These are phyloP conservation scores for Rhaphigaster nebulosa DNA, from an alignment of 2,888 invertebrate species.

Conservation along the genomic window DNA sequence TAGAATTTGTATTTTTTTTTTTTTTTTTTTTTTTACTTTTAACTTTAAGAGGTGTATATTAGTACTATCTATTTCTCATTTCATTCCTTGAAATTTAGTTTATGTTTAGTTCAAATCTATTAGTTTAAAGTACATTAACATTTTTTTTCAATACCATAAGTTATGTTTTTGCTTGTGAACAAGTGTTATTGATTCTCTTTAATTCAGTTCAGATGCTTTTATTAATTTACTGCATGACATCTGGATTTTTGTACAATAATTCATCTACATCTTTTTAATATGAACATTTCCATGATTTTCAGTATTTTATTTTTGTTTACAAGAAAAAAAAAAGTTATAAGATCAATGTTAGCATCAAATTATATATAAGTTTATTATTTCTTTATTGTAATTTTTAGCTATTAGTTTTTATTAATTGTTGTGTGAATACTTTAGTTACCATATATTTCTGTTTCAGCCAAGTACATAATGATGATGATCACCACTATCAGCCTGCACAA, in stretches of 20 bases:
- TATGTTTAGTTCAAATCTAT: background rate
- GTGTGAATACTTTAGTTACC: background rate
- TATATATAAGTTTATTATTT: background rate
- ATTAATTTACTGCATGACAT: background rate
- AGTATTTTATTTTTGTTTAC: background rate
- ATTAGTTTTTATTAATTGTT: background rate
- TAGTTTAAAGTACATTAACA: background rate
- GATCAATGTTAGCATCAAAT: background rate
- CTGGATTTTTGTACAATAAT: background rate
- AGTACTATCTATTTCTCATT: background rate
- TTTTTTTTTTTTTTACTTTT: background rate
- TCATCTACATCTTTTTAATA: background rate
- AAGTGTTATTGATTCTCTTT: background rate
- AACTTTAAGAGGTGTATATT: background rate
- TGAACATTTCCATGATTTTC: background rate
- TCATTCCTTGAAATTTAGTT: background rate
- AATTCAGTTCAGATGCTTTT: background rate
- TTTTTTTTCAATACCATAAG: background rate
- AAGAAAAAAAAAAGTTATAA: background rate
- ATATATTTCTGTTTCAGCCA: conserved; percentile 72
- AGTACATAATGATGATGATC: conserved; percentile 75
- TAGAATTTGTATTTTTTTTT: no score
- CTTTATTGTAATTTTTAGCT: conserved; percentile 22
- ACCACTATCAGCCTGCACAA: conserved; percentile 71
- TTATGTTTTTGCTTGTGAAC: background rate